A percentile compares a stretch with the other conserved stretches of the same genome.
phyloP scores from a whole-genome alignment of 2,113 vertebrate species.

The Tragelaphus imberbis region DNA sequence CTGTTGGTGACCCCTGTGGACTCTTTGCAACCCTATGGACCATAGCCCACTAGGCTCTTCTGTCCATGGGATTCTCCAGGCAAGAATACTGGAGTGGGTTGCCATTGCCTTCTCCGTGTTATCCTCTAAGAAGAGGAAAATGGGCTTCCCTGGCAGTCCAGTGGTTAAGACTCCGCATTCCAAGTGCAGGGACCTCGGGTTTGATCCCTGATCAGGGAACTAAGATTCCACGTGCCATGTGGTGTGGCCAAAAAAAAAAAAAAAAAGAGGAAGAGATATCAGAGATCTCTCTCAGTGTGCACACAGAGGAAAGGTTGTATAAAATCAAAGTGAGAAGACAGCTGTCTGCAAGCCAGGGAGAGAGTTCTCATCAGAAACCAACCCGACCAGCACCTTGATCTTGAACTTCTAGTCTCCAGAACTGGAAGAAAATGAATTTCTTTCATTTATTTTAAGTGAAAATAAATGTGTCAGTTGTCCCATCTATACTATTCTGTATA shows the following conservation, averaged over 20 bases:
- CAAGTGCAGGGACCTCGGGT: not conserved
- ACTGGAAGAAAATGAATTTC: not conserved
- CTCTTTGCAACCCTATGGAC: not conserved
- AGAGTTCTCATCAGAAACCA: not conserved
- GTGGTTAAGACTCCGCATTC: not conserved
- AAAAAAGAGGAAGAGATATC: not conserved
- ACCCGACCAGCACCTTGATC: not conserved
- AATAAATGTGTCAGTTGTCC: not conserved
- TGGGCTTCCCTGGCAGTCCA: not conserved
- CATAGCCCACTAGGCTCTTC: not conserved
- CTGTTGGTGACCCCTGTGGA: not conserved
- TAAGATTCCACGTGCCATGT: not conserved
- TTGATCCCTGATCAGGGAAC: not conserved
- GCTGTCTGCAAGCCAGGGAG: not conserved
- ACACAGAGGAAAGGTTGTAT: not conserved
- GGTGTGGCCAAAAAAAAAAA: not conserved
- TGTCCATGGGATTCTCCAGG: not conserved
- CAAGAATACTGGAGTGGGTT: not conserved
- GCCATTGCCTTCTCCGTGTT: not conserved
- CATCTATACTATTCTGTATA: not conserved
- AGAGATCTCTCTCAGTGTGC: not conserved
- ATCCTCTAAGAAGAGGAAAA: not conserved
- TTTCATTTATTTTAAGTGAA: not conserved
- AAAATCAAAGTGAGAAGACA: not conserved
- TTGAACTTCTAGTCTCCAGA: not conserved